Percentiles rank a stretch among this genome's conserved stretches.
Evolutionary conservation across 2,797 vertebrate species (phyloP).

Genomic region (Brotula barbata): DNA sequence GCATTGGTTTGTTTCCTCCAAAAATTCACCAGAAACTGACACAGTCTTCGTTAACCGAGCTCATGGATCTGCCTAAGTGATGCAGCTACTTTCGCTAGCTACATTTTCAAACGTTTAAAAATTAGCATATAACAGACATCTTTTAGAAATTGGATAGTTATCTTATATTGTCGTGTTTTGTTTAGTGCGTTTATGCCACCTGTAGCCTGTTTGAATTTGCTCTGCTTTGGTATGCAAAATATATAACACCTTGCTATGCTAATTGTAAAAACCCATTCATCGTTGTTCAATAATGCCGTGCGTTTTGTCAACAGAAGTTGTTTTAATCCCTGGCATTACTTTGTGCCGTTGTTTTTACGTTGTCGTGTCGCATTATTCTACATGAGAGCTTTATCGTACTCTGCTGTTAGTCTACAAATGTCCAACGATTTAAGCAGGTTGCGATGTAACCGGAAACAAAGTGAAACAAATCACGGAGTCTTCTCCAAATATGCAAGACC

Average conservation of each 20-base stretch:
- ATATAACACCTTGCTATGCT: constrained; percentile 41
- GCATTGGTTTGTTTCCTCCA: too few species aligned
- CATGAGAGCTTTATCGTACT: neutral
- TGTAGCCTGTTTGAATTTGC: neutral
- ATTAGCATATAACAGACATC: neutral
- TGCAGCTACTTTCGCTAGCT: neutral
- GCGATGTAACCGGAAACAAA: neutral
- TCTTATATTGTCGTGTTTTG: neutral
- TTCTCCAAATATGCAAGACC: too few species aligned
- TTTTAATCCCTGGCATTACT: too few species aligned
- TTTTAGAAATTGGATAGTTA: neutral
- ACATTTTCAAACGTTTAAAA: neutral
- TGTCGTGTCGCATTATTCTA: neutral
- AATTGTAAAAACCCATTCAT: neutral
- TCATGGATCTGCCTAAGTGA: too few species aligned
- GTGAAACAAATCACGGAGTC: neutral
- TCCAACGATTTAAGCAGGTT: neutral
- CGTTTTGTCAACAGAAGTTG: neutral
- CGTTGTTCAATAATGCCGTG: neutral
- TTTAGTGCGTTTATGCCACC: neutral
- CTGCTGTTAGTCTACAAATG: neutral
- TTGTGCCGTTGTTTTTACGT: neutral
- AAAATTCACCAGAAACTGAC: too few species aligned
- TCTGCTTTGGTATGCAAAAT: constrained; percentile 5
- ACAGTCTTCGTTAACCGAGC: too few species aligned